Base-by-base conservation (phyloP, 2,797 vertebrate genomes). In the Anolis apletophallus region DNA sequence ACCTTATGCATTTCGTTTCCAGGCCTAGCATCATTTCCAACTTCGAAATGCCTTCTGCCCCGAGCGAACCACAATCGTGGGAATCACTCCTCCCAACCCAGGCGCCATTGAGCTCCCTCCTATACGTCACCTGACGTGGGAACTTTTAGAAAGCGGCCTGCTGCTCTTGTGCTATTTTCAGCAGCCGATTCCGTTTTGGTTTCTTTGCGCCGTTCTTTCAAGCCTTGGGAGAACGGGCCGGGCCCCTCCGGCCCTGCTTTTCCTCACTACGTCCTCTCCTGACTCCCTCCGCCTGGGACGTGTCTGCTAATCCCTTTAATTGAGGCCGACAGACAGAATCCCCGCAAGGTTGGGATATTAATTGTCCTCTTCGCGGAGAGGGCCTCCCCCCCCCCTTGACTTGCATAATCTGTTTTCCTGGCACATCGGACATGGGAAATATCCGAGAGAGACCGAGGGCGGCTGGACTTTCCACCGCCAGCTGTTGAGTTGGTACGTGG, bases 221-320 rank as follows among this genome's bases (percentile, higher is more conserved):
- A 46, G 21, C 82, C 13, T 6, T 34, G 8, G 26, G 36, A 32
- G 34, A 21, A 54, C 59, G 13, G 13, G 1, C 46, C 7, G 3
- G 1, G 13, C 50, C 14, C 0, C 32, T 3, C 34, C 14, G 6
- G 12, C 12, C 16, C 5, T 23, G 21, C 23, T 52, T 68, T 17
- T 17, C 10, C 73, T 34, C 36, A 69, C 9, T 32, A 1, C 5
- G 5, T 32, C 23, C 40, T 10, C 14, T 64, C 36, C 29, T 40
- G 52, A 36, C 55, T 69, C n/a, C n/a, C 64, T 32, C 64, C 64
- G 6, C 64, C 26, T 23, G 7, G 50, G 67, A 81, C 16, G 34
- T 32, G 26, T 55, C 79, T 21, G 32, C 67, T 81, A 54, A 88
- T 52, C 54, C 64, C 23, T 82, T 68, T 87, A 69, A 59, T 69